These are phyloP conservation scores for Kryphioiulus occultus DNA, from an alignment of 2,888 invertebrate species.

Conservation along the genomic window DNA sequence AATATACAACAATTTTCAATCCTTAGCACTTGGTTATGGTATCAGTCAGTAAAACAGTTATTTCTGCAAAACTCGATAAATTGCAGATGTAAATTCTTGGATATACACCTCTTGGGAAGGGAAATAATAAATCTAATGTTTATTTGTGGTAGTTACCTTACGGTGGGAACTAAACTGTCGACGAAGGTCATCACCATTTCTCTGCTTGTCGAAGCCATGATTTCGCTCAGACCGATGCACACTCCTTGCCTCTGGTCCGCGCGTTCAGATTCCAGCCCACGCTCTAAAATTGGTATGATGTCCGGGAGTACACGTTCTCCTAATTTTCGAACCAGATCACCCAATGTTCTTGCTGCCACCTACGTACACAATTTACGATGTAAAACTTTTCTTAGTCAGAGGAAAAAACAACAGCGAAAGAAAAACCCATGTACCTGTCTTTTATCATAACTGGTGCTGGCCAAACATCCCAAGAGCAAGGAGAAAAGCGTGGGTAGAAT, in stretches of 20 bases:
- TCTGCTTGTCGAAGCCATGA: slow-evolving; percentile 93
- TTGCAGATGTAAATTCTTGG: too few relatives aligned
- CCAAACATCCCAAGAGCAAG: slow-evolving; percentile 89
- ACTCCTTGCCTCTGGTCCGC: slow-evolving; percentile 97
- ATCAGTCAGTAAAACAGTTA: too few relatives aligned
- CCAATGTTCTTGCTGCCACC: slow-evolving; percentile 94
- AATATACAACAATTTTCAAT: background rate
- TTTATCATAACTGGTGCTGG: slow-evolving; percentile 95
- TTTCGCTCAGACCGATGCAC: slow-evolving; percentile 97
- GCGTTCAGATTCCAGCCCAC: slow-evolving; percentile 87
- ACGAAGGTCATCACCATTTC: slow-evolving; percentile 93
- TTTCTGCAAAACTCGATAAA: too few relatives aligned
- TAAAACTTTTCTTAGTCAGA: background rate
- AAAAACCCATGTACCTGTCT: slow-evolving; percentile 70
- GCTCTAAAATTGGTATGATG: slow-evolving; percentile 96
- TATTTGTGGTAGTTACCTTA: slow-evolving; percentile 66
- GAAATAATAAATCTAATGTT: too few relatives aligned
- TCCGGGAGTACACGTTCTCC: slow-evolving; percentile 97
- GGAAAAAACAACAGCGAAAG: background rate
- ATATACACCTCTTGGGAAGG: too few relatives aligned
- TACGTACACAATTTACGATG: slow-evolving; percentile 55
- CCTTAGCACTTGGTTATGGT: too few relatives aligned
- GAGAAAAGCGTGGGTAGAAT: slow-evolving; percentile 94
- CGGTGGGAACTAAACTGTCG: slow-evolving; percentile 88
- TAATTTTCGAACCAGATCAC: slow-evolving; percentile 94